phyloP scores from a whole-genome alignment of 2,113 vertebrate genomes.

The Lophotis ruficrista region DNA sequence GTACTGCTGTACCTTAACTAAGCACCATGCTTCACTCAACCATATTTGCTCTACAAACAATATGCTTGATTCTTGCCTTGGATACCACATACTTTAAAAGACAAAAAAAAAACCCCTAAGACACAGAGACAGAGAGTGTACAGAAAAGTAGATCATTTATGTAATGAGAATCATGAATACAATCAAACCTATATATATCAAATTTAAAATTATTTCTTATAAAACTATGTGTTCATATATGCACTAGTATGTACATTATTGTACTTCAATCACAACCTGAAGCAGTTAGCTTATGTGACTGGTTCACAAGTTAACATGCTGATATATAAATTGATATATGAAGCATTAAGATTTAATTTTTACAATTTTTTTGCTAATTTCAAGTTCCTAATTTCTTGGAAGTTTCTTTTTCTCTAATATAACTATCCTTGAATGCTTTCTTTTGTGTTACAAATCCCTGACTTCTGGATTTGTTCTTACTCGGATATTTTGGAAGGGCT shows the following conservation, averaged over 20 bases:
- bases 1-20: neutral
- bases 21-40: neutral
- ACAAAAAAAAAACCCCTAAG: neutral
- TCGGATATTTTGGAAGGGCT: neutral
- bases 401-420: neutral
- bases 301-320: neutral
- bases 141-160: neutral
- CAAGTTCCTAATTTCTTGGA: neutral
- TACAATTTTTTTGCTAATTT: neutral
- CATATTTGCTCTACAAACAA: neutral
- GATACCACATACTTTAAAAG: neutral
- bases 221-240: neutral
- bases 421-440: neutral
- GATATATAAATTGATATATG: neutral
- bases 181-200: neutral
- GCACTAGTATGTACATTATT: neutral
- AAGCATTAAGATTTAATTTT: neutral
- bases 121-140: neutral
- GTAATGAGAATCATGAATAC: neutral
- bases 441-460: neutral
- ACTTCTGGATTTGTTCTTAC: neutral
- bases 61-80: neutral
- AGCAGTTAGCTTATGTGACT: neutral
- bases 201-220: neutral
- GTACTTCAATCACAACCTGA: neutral